Conservation (phyloP, 64 coral and sea anemone species). For the Pocillopora verrucosa region DNA sequence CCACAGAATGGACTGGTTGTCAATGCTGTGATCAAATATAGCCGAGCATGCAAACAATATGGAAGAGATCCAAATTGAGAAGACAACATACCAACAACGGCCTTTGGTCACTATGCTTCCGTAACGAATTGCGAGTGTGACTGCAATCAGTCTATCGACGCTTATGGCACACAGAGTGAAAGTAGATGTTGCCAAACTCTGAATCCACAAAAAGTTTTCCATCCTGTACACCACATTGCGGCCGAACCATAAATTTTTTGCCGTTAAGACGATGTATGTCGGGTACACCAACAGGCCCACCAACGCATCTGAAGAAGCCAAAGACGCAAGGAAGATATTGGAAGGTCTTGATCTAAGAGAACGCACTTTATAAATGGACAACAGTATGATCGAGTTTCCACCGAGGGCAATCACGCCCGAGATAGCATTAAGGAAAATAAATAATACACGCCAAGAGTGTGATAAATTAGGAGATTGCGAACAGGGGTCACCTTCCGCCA, state of each 20-base stretch:
- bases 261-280: slow-evolving; percentile 27
- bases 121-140: slow-evolving; percentile 34
- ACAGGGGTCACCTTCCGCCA: neutral
- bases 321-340: slow-evolving; percentile 65
- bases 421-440: slow-evolving; percentile 42
- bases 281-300: slow-evolving; percentile 53
- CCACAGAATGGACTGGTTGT: slow-evolving; percentile 30
- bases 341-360: slow-evolving; percentile 35
- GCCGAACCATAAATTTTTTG: neutral
- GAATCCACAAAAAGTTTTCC: slow-evolving; percentile 73
- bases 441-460: slow-evolving; percentile 31
- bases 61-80: slow-evolving; percentile 15
- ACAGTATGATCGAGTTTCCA: slow-evolving; percentile 58
- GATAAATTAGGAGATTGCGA: slow-evolving; percentile 51
- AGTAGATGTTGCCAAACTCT: slow-evolving; percentile 54
- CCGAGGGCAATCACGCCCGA: slow-evolving; percentile 14
- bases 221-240: slow-evolving; percentile 34
- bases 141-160: slow-evolving; percentile 43
- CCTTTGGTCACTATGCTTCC: slow-evolving; percentile 20
- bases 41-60: neutral
- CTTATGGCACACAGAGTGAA: slow-evolving; percentile 49
- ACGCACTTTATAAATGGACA: slow-evolving; percentile 54
- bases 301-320: slow-evolving; percentile 55
- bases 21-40: neutral
- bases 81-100: neutral